Base-by-base conservation (phyloP, 2,888 invertebrate genomes). In the Agrochola litura region DNA sequence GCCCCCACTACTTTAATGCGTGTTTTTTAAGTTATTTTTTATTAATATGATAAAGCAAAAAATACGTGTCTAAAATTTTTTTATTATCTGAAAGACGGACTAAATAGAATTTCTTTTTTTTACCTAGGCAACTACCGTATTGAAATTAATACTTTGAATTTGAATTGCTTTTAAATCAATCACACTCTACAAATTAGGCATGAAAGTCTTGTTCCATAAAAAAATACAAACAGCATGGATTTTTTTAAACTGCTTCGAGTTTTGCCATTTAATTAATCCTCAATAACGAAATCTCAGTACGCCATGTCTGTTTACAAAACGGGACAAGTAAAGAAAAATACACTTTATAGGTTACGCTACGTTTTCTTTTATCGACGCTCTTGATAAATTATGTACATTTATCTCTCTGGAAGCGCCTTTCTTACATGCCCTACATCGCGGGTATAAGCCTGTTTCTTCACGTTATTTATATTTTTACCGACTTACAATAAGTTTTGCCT, bases 301-400 rank as follows among this genome's bases (percentile, higher is more conserved):
- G 46, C 68, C 22, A 78, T 80, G 65, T 73, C 65, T 78, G 64
- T 65, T 73, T 65, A 81, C 25, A n/a, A 54, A 74, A 81, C 60
- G 25, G 65, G 81, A 60, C 64, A 60, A 37, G 65, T 46, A 25
- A 81, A 74, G 64, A 46, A 60, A 74, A 74, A 74, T 81, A 74
- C 52, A 41, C 37, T 49, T 68, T 73, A 66, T 70, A 83, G 52
- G 65, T 52, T 64, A 37, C 56, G 16, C 61, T 22, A 70, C 60
- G 71, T 80, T 71, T 61, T 56, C 68, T 69, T 74, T 70, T 69
- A 84, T 82, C 82, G 85, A 84, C 37, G 64, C 60, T 72, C 56
- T 22, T 81, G 82, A 82, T 82, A 82, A 82, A 82, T 82, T 69
- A 84, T 84, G 71, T 72, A 84, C 71, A 79, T 80, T 75, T 80